phyloP scores from a whole-genome alignment of 2,888 invertebrate genomes.

The Aplocera efformata region DNA sequence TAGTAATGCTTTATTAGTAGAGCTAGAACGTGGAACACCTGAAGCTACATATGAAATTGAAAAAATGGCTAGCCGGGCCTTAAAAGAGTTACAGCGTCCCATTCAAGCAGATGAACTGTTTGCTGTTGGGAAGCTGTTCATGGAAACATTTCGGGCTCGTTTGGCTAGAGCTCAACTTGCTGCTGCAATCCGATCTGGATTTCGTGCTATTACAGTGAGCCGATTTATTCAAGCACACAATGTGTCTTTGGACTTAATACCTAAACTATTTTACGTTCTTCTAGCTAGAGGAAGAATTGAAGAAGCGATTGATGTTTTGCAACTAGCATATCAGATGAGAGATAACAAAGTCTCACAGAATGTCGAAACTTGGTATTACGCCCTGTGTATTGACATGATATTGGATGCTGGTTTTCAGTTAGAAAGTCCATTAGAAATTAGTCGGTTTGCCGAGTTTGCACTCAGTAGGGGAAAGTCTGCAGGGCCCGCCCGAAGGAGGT shows the following conservation, averaged over 20 bases:
- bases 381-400: slow-evolving; percentile 78
- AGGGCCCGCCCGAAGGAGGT: slow-evolving; percentile 50
- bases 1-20: slow-evolving; percentile 67
- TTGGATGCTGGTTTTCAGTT: slow-evolving; percentile 79
- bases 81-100: slow-evolving; percentile 49
- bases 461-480: slow-evolving; percentile 43
- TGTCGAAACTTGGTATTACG: slow-evolving; percentile 77
- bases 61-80: slow-evolving; percentile 47
- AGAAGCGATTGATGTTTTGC: slow-evolving; percentile 71
- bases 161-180: slow-evolving; percentile 54
- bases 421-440: slow-evolving; percentile 68
- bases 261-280: slow-evolving; percentile 66
- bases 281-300: slow-evolving; percentile 64
- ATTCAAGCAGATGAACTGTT: slow-evolving; percentile 65
- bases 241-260: slow-evolving; percentile 63
- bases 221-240: slow-evolving; percentile 62
- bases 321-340: slow-evolving; percentile 47
- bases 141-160: slow-evolving; percentile 63
- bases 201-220: slow-evolving; percentile 61
- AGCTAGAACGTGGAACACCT: slow-evolving; percentile 57
- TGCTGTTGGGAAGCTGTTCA: slow-evolving; percentile 65
- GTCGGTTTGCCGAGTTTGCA: slow-evolving; percentile 57
- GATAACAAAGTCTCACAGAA: slow-evolving; percentile 43
- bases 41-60: slow-evolving; percentile 59
- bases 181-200: slow-evolving; percentile 59